Conservation (phyloP, 2,888 invertebrate genomes). For the Heliconius hortense region DNA sequence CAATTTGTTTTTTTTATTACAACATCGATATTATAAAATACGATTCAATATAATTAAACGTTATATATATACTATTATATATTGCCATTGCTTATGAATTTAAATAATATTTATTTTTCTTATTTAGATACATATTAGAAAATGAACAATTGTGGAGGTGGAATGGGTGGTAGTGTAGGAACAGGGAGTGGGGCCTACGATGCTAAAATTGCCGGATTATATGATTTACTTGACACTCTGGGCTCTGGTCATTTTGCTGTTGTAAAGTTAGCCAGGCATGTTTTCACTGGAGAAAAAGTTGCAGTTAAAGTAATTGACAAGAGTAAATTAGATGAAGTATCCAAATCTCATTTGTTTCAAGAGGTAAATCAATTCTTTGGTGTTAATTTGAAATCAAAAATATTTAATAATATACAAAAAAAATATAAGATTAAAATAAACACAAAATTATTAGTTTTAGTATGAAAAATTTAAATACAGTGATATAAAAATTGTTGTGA, state of each 20-base stretch:
- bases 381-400: neutral
- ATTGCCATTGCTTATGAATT: neutral
- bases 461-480: neutral
- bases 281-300: constrained; percentile 99
- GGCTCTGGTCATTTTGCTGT: constrained; percentile 99
- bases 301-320: constrained; percentile 99
- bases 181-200: constrained; percentile 84
- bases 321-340: constrained; percentile 97
- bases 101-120: constrained; percentile 14
- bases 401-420: neutral
- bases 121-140: constrained; percentile 42
- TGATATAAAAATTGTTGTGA: neutral
- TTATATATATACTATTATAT: neutral
- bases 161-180: constrained; percentile 58
- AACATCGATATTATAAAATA: neutral
- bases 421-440: neutral
- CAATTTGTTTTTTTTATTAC: constrained; percentile 5
- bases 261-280: constrained; percentile 98
- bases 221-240: constrained; percentile 98
- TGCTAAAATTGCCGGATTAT: constrained; percentile 96
- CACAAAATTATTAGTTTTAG: neutral
- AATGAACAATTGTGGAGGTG: constrained; percentile 69
- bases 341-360: constrained; percentile 97
- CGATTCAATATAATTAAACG: neutral
- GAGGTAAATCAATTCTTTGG: constrained; percentile 2